A percentile compares a stretch with the other conserved stretches of the same genome.
Conservation (phyloP, 2,888 invertebrate species). For the Calameuta idolon region DNA sequence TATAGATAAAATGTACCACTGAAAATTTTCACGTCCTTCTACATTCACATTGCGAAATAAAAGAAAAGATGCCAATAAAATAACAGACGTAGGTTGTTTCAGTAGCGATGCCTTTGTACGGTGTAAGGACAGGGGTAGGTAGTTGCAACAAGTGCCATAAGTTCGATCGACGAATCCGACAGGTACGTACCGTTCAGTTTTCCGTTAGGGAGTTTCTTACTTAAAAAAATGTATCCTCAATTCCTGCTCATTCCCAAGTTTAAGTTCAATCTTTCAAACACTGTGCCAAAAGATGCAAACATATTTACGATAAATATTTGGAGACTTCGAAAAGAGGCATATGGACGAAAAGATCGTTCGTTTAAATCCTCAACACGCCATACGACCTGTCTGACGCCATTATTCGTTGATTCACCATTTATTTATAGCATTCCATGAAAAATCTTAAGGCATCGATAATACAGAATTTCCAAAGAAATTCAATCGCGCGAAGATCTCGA, state of each 20-base stretch:
- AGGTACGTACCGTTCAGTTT: not conserved
- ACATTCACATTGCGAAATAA: no score
- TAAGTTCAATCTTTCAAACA: not conserved
- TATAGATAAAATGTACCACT: not conserved
- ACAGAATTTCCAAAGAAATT: not conserved
- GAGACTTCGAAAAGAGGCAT: not conserved
- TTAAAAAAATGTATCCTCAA: not conserved
- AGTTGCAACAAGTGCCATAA: not conserved
- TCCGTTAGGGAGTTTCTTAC: not conserved
- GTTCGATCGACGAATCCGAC: not conserved
- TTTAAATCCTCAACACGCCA: not conserved
- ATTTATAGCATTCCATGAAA: not conserved
- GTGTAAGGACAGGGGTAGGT: not conserved
- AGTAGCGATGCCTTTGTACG: not conserved
- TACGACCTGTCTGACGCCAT: not conserved
- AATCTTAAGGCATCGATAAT: not conserved
- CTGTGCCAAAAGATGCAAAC: not conserved
- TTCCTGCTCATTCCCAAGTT: not conserved
- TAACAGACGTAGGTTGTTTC: not conserved
- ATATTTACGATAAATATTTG: not conserved
- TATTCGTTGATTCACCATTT: not conserved
- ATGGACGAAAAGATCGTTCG: not conserved
- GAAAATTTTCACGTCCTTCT: not conserved
- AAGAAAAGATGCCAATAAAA: not conserved
- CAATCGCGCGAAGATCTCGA: not conserved